phyloP scores from a whole-genome alignment of 2,888 invertebrate genomes.

The Apoderus coryli region DNA sequence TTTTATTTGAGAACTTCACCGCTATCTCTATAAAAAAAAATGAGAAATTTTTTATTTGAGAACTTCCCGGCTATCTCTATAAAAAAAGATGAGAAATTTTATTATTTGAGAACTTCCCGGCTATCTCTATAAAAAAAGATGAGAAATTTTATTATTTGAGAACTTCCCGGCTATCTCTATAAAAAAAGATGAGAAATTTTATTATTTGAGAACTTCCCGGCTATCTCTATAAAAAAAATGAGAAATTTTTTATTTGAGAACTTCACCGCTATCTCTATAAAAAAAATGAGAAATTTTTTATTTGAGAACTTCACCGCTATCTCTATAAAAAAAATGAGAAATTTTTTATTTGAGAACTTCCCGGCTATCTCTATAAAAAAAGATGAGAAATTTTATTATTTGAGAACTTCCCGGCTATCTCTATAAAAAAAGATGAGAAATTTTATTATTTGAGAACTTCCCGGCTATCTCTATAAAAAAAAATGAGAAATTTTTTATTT shows the following conservation, averaged over 20 bases:
- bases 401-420: slow-evolving; percentile 43
- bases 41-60: slow-evolving; percentile 29
- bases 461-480: slow-evolving; percentile 42
- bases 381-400: slow-evolving; percentile 20
- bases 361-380: slow-evolving; percentile 42
- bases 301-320: slow-evolving; percentile 42
- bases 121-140: slow-evolving; percentile 40
- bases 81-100: slow-evolving; percentile 14
- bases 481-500: slow-evolving; percentile 26
- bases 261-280: slow-evolving; percentile 46
- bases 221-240: slow-evolving; percentile 40
- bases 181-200: slow-evolving; percentile 14
- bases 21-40: slow-evolving; percentile 40
- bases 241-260: slow-evolving; percentile 29
- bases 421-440: slow-evolving; percentile 31
- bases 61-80: slow-evolving; percentile 46
- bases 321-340: slow-evolving; percentile 35
- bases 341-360: slow-evolving; percentile 35
- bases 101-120: slow-evolving; percentile 36
- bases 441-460: slow-evolving; percentile 34
- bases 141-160: slow-evolving; percentile 28
- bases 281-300: slow-evolving; percentile 8
- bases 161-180: slow-evolving; percentile 46
- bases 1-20: slow-evolving; percentile 37
- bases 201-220: slow-evolving; percentile 36